Evolutionary conservation across 2,113 vertebrate species (phyloP), one percentile per base, ranked within the genome.

Genomic region (Notothenia coriiceps): DNA sequence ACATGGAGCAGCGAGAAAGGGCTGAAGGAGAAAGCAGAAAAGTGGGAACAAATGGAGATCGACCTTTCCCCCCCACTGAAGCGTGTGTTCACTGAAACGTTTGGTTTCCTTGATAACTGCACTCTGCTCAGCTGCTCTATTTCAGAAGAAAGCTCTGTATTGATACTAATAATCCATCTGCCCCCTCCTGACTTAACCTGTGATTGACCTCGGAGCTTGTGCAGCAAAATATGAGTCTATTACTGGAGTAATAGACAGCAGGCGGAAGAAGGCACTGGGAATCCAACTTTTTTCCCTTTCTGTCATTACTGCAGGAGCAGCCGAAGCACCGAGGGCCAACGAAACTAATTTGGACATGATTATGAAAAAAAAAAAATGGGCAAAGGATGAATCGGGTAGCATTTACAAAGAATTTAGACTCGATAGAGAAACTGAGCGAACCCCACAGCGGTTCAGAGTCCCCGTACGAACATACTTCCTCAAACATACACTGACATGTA

Each of bases 301-400:
- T 40, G 52, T 66, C 61, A 81, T 88, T 82, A 89, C 80, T 10
- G 62, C 47, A 35, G 1, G 47, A 72, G 69, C 79, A 52, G 72
- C 66, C 22, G 2, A 22, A 70, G 82, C 86, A 33, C 83, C 67
- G 59, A 70, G 59, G 61, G 47, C 76, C 80, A 18, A 47, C 44
- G 68, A 64, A 84, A 72, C 72, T 56, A 22, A 81, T 83, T 88
- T 74, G 71, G 63, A 76, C 55, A 62, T 82, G 83, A 89, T 90
- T 86, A 68, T 52, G 40, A 71, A 64, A 74, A 64, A 67, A 35
- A 68, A 56, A 49, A 77, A 66, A 2, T 47, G 50, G 62, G 35
- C 59, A 73, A 65, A 70, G 25, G 69, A 78, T 79, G 75, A 89
- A 81, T 88, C 71, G 61, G 54, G 51, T 35, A 13, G 46, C 44